Evolutionary conservation across 2,888 invertebrate species (phyloP), one percentile per base, ranked within the genome.

Genomic region (Magallana nippona): DNA sequence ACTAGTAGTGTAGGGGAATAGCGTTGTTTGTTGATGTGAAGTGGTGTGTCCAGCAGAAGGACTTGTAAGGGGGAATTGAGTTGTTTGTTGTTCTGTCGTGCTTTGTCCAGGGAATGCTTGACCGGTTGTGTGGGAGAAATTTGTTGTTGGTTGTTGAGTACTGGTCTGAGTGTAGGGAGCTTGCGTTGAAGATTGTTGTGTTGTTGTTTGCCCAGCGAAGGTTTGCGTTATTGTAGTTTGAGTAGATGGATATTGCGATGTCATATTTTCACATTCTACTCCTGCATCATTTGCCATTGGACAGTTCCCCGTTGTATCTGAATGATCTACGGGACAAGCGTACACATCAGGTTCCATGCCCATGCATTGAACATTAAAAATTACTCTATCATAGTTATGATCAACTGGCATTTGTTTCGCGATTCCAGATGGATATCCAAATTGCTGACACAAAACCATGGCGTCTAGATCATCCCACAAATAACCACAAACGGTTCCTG

Each of bases 401-500:
- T 77, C 77, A 15, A n/a, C 22, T 22, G 57, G 78, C 15, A 82
- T 55, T 13, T 15, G n/a, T 32, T 22, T 27, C 15, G 82, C 78
- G 17, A 19, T 17, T 17, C 78, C 82, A 11, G 82, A 78, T 27
- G 55, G 71, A 27, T 57, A 82, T 8, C 82, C 82, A 56, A 82
- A 58, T 19, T 82, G 77, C 57, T 56, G 71, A 44, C 82, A 82
- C 82, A 82, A 77, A 17, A 82, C 82, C 3, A 13, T 58, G 22
- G 82, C 82, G 32, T 82, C 82, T 11, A 17, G 32, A 78, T 82
- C 77, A 58, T 82, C 58, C 82, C 82, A 82, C 22, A 27, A 10
- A 27, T 77, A 71, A n/a, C 82, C 27, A 27, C 82, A 82, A 27
- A 82, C 44, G 17, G 57, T 82, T 15, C 77, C 82, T 17, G 57